A percentile compares a stretch with the other conserved stretches of the same genome.
Conservation (phyloP, 2,888 invertebrate species). For the Hydraecia micacea region DNA sequence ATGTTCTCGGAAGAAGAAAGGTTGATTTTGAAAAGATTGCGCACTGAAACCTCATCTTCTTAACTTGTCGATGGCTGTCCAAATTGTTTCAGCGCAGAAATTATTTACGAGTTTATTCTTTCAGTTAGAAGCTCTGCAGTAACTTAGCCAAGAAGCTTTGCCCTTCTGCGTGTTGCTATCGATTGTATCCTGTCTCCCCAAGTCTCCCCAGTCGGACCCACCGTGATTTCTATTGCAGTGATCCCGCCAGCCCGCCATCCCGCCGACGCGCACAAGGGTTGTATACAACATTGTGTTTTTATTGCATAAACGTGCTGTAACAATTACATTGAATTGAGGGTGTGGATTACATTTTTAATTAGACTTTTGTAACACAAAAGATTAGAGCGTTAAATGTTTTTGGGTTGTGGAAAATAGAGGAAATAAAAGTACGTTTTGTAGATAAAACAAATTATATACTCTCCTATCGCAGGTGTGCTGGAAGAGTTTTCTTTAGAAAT, state of each 20-base stretch:
- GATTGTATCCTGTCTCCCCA: slow-evolving; percentile 35
- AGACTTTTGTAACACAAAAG: slow-evolving; percentile 52
- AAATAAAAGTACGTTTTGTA: background rate
- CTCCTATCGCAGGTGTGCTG: too few species aligned
- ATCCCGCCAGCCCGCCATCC: slow-evolving; percentile 51
- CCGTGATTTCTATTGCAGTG: slow-evolving; percentile 61
- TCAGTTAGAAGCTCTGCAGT: background rate
- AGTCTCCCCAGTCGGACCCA: slow-evolving; percentile 37
- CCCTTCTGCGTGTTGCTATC: slow-evolving; percentile 17
- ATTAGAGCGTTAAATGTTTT: slow-evolving; percentile 40
- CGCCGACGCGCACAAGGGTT: slow-evolving; percentile 52
- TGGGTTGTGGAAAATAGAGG: slow-evolving; percentile 1
- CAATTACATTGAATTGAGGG: slow-evolving; percentile 66
- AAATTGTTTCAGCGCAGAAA: background rate
- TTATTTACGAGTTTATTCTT: background rate
- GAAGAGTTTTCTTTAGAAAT: too few species aligned
- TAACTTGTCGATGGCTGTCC: background rate
- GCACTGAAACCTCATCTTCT: too few species aligned
- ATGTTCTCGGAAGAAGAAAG: too few species aligned
- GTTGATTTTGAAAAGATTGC: background rate
- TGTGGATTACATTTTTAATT: slow-evolving; percentile 63
- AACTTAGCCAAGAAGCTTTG: background rate
- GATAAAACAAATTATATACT: too few species aligned
- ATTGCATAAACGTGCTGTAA: slow-evolving; percentile 67
- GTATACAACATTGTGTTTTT: slow-evolving; percentile 64